Evolutionary conservation across 2,888 invertebrate species (phyloP).

Genomic region (Cotesia congregata): DNA sequence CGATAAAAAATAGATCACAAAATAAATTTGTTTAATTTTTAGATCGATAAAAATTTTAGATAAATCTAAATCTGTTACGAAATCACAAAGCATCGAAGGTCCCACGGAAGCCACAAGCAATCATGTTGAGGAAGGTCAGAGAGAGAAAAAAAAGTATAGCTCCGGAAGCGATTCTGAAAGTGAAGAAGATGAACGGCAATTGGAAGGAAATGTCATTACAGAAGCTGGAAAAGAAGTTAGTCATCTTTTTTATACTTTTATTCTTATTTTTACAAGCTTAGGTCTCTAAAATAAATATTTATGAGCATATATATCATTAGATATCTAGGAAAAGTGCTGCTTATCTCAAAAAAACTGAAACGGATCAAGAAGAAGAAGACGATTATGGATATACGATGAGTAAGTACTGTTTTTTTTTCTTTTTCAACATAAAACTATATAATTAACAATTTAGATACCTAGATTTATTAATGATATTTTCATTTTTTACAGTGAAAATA

Average conservation of each 20-base stretch:
- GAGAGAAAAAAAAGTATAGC: not conserved
- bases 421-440: not conserved
- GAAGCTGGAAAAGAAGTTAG: not conserved
- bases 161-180: not conserved
- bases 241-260: not conserved
- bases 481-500: conserved; percentile 75
- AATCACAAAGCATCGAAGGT: not conserved
- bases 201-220: not conserved
- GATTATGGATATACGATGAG: not conserved
- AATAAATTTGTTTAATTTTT: not conserved
- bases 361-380: not conserved
- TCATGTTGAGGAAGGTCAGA: not conserved
- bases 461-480: not conserved
- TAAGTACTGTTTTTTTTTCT: not conserved
- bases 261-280: no score
- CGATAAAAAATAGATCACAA: not conserved
- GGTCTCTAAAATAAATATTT: not conserved
- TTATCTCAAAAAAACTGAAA: not conserved
- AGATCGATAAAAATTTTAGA: not conserved
- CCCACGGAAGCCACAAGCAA: not conserved
- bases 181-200: not conserved
- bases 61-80: not conserved
- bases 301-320: not conserved
- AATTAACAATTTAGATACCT: not conserved
- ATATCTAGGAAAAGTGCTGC: not conserved